A percentile compares a stretch with the other conserved stretches of the same genome.
phyloP scores from a whole-genome alignment of 1,140 invertebrate species.

The Temnothorax nylanderi region DNA sequence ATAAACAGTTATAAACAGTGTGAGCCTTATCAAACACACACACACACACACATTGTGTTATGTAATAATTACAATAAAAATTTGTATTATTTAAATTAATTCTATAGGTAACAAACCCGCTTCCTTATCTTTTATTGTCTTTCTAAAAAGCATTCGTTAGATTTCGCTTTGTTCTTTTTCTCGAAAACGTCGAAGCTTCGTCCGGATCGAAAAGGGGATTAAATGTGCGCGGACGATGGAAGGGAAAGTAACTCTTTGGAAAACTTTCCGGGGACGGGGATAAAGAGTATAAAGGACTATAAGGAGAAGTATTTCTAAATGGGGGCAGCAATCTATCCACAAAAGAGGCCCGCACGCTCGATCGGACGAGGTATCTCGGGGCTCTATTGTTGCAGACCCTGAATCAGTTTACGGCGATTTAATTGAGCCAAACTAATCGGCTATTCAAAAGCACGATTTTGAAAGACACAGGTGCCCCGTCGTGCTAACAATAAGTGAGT shows the following conservation, averaged over 20 bases:
- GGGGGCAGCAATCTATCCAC: constrained; percentile 44
- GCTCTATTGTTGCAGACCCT: constrained; percentile 57
- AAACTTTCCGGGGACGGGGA: constrained; percentile 56
- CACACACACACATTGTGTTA: too few relatives aligned
- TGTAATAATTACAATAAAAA: neutral
- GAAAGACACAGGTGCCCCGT: neutral
- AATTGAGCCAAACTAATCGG: constrained; percentile 76
- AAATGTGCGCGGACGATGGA: constrained; percentile 41
- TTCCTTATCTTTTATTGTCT: constrained; percentile 14
- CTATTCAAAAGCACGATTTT: constrained; percentile 62
- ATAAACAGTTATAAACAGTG: neutral
- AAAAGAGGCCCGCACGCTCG: constrained; percentile 64
- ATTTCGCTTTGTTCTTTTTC: constrained; percentile 7
- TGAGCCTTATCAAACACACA: neutral
- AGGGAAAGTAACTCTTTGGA: constrained; percentile 48
- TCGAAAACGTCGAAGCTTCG: constrained; percentile 50
- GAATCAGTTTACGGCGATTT: constrained; percentile 69
- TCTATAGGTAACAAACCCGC: neutral
- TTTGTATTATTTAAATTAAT: constrained; percentile 1
- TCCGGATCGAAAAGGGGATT: constrained; percentile 50
- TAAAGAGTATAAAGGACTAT: constrained; percentile 70
- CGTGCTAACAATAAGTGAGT: neutral
- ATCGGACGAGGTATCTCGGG: constrained; percentile 66
- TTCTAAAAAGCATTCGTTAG: constrained; percentile 18
- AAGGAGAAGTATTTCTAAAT: constrained; percentile 63